These are phyloP conservation scores for Lutjanus erythropterus DNA, from an alignment of 2,113 vertebrate species.

Conservation along the genomic window DNA sequence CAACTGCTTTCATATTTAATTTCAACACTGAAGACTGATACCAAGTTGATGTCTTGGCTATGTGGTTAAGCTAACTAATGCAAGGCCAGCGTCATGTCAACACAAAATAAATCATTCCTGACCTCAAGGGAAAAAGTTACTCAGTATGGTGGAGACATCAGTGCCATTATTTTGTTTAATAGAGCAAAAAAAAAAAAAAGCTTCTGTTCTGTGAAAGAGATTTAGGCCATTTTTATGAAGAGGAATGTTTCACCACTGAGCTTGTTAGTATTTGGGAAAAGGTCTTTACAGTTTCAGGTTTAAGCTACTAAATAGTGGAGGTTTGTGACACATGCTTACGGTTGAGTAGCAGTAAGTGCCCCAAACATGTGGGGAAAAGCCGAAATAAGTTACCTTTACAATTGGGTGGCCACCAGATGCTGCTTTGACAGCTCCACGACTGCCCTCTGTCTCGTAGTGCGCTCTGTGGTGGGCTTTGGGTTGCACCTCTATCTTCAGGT, in stretches of 20 bases:
- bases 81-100: constrained; percentile 7
- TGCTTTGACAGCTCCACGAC: constrained; percentile 97
- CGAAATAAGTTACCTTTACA: constrained; percentile 91
- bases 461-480: constrained; percentile 99
- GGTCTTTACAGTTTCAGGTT: background rate
- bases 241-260: background rate
- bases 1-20: constrained; percentile 13
- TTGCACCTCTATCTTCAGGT: constrained; percentile 97
- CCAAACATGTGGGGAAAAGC: background rate
- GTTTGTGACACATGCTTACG: background rate
- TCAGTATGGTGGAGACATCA: background rate
- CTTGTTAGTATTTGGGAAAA: constrained; percentile 1
- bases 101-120: constrained; percentile 23
- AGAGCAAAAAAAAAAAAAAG: background rate
- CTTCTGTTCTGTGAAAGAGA: constrained; percentile 23
- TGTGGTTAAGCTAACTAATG: constrained; percentile 26
- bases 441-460: constrained; percentile 99
- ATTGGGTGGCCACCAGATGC: constrained; percentile 95
- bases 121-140: constrained; percentile 21
- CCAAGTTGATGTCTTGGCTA: background rate
- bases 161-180: constrained; percentile 9
- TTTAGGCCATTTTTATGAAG: background rate
- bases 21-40: constrained; percentile 1
- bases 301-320: background rate
- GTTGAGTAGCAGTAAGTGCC: background rate